phyloP scores from a whole-genome alignment of 2,113 vertebrate species.

The Cyprinodon brontotheroides region DNA sequence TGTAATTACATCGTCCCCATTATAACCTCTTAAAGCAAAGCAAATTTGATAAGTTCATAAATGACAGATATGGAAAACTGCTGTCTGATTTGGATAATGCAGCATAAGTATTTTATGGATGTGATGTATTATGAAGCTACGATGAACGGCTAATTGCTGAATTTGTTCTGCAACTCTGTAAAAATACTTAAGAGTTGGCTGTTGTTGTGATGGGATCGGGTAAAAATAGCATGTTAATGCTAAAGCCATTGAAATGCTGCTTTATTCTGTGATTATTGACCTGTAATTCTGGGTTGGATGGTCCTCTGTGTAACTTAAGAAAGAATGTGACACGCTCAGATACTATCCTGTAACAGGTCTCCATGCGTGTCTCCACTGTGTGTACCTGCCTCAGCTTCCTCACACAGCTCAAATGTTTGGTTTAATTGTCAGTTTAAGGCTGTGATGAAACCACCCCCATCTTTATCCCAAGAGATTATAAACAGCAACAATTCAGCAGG shows the following conservation, averaged over 20 bases:
- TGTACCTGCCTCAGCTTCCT: no score
- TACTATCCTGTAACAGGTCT: no score
- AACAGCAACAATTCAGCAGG: no score
- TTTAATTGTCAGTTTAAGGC: no score
- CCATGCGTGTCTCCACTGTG: no score
- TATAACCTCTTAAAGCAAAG: constrained; percentile 47
- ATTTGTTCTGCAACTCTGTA: neutral
- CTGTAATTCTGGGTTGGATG: no score
- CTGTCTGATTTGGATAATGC: neutral
- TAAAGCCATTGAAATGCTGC: neutral
- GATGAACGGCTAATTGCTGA: neutral
- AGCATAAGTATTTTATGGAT: neutral
- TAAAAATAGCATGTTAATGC: neutral
- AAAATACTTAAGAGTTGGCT: neutral
- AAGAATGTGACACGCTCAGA: no score
- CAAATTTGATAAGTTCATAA: constrained; percentile 26
- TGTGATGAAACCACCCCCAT: no score
- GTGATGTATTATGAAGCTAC: neutral
- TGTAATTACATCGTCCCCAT: constrained; percentile 69
- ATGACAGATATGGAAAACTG: neutral
- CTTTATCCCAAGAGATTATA: no score
- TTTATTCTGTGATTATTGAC: neutral
- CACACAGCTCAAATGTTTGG: no score
- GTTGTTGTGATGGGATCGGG: neutral
- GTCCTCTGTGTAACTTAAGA: no score